These are phyloP conservation scores for Melanerpes aurifrons DNA, from an alignment of 2,113 vertebrate species.

Conservation along the genomic window DNA sequence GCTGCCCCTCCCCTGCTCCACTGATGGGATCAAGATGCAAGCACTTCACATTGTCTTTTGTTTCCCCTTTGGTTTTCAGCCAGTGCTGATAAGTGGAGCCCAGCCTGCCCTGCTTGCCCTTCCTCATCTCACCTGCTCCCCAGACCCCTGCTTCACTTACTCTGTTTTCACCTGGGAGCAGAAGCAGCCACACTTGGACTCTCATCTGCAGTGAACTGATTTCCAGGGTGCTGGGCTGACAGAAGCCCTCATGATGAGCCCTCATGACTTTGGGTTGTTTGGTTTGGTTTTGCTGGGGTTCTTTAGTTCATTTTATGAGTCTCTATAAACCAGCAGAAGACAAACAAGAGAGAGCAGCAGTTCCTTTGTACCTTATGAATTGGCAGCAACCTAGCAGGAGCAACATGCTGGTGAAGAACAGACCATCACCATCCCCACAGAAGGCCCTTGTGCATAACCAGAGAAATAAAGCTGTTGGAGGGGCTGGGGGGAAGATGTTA, in stretches of 20 bases:
- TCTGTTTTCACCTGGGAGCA: neutral
- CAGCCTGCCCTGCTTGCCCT: neutral
- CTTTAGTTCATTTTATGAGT: neutral
- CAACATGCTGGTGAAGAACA: neutral
- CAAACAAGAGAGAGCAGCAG: neutral
- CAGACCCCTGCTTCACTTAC: neutral
- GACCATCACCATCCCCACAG: accelerated
- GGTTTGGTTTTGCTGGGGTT: too few species aligned
- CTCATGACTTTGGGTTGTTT: accelerated
- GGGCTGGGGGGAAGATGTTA: neutral
- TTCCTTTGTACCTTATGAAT: accelerated
- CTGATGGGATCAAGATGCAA: neutral
- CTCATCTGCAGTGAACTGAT: neutral
- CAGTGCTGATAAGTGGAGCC: neutral
- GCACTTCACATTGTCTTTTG: neutral
- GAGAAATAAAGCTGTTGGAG: neutral
- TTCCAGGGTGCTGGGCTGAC: neutral
- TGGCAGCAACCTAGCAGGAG: neutral
- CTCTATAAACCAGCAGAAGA: neutral
- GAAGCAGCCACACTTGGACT: neutral
- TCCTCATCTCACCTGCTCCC: neutral
- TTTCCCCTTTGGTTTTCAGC: neutral
- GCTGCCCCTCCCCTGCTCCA: neutral
- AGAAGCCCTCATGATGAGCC: neutral
- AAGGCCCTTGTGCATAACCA: neutral